Conservation (phyloP, 2,113 vertebrate genomes). For the Thunnus maccoyii region DNA sequence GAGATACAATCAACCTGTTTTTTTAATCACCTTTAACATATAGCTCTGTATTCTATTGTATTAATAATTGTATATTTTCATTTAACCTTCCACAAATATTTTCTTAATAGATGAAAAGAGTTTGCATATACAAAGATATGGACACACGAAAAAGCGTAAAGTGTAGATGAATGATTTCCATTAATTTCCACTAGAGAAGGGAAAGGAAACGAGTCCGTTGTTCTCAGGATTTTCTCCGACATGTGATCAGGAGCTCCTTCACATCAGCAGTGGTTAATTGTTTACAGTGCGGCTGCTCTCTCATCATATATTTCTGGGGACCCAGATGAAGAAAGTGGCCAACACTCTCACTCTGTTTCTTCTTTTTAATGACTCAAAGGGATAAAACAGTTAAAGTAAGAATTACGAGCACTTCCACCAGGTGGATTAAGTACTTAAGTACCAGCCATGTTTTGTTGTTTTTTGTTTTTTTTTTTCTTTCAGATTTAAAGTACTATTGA, state of each 20-base stretch:
- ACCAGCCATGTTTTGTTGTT: constrained; percentile 44
- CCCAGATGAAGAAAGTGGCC: constrained; percentile 61
- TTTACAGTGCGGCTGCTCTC: constrained; percentile 70
- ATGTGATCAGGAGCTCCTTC: constrained; percentile 50
- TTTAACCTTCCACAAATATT: constrained; percentile 93
- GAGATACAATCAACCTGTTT: constrained; percentile 80
- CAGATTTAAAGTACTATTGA: constrained; percentile 15
- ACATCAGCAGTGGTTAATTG: constrained; percentile 55
- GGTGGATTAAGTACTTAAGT: constrained; percentile 48
- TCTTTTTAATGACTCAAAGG: constrained; percentile 61
- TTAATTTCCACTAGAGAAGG: constrained; percentile 43
- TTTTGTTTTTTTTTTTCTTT: constrained; percentile 3
- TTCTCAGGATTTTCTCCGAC: constrained; percentile 64
- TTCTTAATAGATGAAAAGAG: constrained; percentile 90
- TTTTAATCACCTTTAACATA: constrained; percentile 80
- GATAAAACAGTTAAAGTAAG: constrained; percentile 38
- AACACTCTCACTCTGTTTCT: constrained; percentile 29
- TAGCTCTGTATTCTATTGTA: constrained; percentile 83
- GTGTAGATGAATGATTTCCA: constrained; percentile 48
- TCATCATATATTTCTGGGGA: constrained; percentile 50
- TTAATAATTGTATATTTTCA: constrained; percentile 88
- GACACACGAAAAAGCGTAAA: constrained; percentile 17
- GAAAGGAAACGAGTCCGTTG: constrained; percentile 28
- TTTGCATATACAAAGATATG: constrained; percentile 49
- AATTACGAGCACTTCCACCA: constrained; percentile 57